A percentile compares a stretch with the other conserved stretches of the same genome.
phyloP scores from a whole-genome alignment of 2,797 vertebrate species.

The Xiphophorus birchmanni region DNA sequence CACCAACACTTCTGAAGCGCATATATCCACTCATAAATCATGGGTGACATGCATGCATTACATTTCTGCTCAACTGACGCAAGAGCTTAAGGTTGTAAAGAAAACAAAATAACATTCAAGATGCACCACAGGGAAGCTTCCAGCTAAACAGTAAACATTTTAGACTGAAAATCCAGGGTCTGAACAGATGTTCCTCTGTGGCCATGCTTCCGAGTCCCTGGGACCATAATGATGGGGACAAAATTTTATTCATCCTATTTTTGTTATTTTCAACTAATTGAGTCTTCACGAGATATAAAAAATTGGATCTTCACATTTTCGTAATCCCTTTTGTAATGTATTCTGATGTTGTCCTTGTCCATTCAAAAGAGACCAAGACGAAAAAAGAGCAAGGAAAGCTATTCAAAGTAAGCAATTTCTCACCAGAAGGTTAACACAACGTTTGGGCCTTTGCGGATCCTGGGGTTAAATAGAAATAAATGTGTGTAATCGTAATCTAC shows the following conservation, averaged over 20 bases:
- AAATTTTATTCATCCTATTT: background rate
- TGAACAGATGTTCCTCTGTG: background rate
- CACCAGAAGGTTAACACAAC: background rate
- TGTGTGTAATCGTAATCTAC: background rate
- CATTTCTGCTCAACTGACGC: background rate
- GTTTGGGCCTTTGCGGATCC: background rate
- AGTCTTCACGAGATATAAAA: background rate
- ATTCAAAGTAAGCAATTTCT: background rate
- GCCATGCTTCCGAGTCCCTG: background rate
- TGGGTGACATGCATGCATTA: background rate
- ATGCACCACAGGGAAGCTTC: background rate
- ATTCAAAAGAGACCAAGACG: background rate
- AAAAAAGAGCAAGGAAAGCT: background rate
- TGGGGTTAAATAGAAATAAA: background rate
- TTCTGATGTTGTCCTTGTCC: background rate
- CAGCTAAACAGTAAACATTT: background rate
- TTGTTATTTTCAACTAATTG: background rate
- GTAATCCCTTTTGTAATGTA: background rate
- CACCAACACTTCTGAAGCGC: background rate
- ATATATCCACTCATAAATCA: background rate
- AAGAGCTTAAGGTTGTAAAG: background rate
- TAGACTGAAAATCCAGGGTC: background rate
- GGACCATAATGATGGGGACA: background rate
- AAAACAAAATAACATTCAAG: background rate
- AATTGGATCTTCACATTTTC: background rate